These are phyloP conservation scores for Oreochromis grahami DNA, from an alignment of 2,797 vertebrate species.

Conservation along the genomic window DNA sequence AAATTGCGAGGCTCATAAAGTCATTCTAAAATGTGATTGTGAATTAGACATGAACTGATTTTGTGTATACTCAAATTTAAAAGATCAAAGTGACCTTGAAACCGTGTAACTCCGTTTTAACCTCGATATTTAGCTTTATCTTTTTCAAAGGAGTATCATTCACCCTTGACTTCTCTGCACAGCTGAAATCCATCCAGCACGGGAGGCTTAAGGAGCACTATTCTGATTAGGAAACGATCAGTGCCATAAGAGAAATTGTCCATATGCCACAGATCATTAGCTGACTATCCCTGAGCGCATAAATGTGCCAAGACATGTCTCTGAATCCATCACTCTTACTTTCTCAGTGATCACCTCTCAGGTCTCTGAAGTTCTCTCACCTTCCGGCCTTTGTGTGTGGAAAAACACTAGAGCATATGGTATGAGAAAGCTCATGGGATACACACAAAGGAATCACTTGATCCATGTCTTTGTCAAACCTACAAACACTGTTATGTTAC, in stretches of 20 bases:
- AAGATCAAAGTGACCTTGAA: not conserved
- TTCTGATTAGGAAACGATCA: slow-evolving; percentile 70
- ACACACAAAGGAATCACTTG: not conserved
- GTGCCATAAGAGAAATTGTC: slow-evolving; percentile 54
- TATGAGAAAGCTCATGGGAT: slow-evolving; percentile 18
- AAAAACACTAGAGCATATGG: not conserved
- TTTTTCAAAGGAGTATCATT: not conserved
- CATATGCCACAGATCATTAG: slow-evolving; percentile 64
- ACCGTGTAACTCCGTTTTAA: not conserved
- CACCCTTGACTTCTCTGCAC: slow-evolving; percentile 3
- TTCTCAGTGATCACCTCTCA: slow-evolving; percentile 19
- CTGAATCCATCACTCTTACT: slow-evolving; percentile 45
- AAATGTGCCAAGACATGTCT: slow-evolving; percentile 43
- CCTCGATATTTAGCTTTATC: not conserved
- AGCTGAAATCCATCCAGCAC: slow-evolving; percentile 18
- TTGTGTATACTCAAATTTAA: not conserved
- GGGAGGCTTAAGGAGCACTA: not conserved
- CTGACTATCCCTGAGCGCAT: slow-evolving; percentile 38
- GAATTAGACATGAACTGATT: slow-evolving; percentile 2
- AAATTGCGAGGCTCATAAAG: not conserved
- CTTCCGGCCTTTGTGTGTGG: not conserved
- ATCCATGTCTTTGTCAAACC: slow-evolving; percentile 29
- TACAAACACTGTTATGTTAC: slow-evolving; percentile 21
- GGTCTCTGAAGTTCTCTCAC: not conserved
- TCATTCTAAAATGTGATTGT: not conserved